Conservation (phyloP, 53 echinoderm and acorn worm genomes). For the Crossaster papposus region DNA sequence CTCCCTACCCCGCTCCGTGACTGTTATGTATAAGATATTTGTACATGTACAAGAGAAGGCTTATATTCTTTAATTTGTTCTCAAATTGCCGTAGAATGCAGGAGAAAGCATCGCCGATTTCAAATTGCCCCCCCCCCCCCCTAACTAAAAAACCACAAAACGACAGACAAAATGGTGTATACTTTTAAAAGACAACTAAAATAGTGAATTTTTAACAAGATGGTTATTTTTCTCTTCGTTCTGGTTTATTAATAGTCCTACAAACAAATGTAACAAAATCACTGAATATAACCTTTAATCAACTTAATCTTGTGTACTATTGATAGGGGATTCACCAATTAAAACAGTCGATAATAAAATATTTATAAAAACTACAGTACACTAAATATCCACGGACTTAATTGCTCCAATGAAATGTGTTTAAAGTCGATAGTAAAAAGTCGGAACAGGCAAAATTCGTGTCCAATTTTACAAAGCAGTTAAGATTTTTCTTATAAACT, state of each 20-base stretch:
- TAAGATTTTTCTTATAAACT: background rate
- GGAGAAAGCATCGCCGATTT: too few species aligned
- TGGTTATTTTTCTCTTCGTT: background rate
- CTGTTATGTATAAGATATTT: too few species aligned
- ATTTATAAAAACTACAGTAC: constrained; percentile 63
- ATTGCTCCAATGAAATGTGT: background rate
- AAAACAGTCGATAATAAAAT: constrained; percentile 55
- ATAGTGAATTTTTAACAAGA: too few species aligned
- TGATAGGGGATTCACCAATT: constrained; percentile 42
- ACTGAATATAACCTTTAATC: constrained; percentile 28
- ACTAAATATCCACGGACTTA: background rate
- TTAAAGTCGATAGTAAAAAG: background rate
- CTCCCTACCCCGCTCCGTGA: too few species aligned
- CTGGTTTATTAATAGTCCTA: constrained; percentile 57
- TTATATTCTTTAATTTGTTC: too few species aligned
- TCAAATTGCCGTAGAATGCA: too few species aligned
- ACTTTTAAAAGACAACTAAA: too few species aligned
- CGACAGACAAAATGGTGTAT: too few species aligned
- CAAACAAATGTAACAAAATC: constrained; percentile 24
- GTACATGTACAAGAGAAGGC: too few species aligned
- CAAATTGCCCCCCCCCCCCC: too few species aligned
- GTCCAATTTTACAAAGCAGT: background rate
- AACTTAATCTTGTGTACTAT: constrained; percentile 2
- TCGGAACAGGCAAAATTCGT: background rate
- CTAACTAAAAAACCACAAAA: too few species aligned